A percentile compares a stretch with the other conserved stretches of the same genome.
phyloP scores from a whole-genome alignment of 2,888 invertebrate genomes.

The Thereva unica region DNA sequence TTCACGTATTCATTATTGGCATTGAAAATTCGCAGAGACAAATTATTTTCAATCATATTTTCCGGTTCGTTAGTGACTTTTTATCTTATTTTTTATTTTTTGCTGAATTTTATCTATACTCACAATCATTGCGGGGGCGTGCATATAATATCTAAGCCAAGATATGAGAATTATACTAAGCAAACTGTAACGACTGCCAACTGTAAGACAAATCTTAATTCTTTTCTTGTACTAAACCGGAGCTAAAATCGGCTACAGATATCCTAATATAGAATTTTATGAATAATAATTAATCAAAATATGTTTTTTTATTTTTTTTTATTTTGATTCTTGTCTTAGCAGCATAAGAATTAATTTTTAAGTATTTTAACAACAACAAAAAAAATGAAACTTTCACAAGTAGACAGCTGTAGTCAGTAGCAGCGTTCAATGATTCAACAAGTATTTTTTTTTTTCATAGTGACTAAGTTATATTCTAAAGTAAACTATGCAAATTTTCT shows the following conservation, averaged over 20 bases:
- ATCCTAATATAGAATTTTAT: conserved; percentile 9
- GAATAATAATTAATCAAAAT: background rate
- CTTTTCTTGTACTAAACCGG: background rate
- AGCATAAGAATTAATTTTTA: background rate
- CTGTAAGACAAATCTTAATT: background rate
- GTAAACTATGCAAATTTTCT: too few relatives aligned
- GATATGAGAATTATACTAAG: too few relatives aligned
- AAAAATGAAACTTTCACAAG: background rate
- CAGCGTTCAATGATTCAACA: too few relatives aligned
- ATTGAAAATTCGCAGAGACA: conserved; percentile 11
- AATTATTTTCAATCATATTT: conserved; percentile 19
- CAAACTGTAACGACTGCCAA: too few relatives aligned
- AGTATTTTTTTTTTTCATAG: too few relatives aligned
- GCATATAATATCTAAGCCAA: too few relatives aligned
- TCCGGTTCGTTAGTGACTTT: background rate
- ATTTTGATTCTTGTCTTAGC: conserved; percentile 14
- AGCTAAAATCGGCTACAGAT: background rate
- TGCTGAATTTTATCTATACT: background rate
- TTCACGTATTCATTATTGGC: background rate
- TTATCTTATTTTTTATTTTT: background rate
- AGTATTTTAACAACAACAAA: background rate
- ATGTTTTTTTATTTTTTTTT: background rate
- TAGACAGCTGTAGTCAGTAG: too few relatives aligned
- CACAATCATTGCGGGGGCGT: background rate
- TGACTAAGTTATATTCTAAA: too few relatives aligned